Evolutionary conservation across 2,113 vertebrate genomes (phyloP).

Genomic region (Motacilla alba): DNA sequence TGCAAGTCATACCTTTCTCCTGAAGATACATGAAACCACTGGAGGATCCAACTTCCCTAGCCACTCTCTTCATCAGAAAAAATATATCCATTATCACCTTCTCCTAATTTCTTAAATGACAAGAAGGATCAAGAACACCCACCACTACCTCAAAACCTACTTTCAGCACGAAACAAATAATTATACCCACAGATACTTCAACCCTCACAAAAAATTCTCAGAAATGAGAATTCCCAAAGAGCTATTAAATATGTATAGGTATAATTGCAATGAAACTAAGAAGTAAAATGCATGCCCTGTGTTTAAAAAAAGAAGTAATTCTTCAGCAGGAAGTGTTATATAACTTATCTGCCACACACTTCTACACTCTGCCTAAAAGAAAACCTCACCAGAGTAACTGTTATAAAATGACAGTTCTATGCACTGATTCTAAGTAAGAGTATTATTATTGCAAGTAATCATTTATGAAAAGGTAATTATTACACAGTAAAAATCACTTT

Average conservation of each 20-base stretch:
- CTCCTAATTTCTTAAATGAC: background rate
- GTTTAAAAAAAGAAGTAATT: background rate
- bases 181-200: background rate
- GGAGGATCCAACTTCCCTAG: background rate
- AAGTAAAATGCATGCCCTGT: background rate
- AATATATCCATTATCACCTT: background rate
- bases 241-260: background rate
- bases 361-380: background rate
- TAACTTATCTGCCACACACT: background rate
- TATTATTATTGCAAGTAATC: background rate
- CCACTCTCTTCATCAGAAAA: background rate
- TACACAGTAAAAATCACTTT: background rate
- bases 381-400: background rate
- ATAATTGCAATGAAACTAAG: background rate
- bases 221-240: background rate
- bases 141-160: background rate
- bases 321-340: background rate
- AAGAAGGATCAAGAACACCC: background rate
- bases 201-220: background rate
- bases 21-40: background rate
- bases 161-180: background rate
- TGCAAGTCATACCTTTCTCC: background rate
- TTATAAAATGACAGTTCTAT: background rate
- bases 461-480: background rate
- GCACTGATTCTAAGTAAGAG: background rate